Conservation (phyloP, 1,140 invertebrate genomes). For the Scaptomyza graminum region DNA sequence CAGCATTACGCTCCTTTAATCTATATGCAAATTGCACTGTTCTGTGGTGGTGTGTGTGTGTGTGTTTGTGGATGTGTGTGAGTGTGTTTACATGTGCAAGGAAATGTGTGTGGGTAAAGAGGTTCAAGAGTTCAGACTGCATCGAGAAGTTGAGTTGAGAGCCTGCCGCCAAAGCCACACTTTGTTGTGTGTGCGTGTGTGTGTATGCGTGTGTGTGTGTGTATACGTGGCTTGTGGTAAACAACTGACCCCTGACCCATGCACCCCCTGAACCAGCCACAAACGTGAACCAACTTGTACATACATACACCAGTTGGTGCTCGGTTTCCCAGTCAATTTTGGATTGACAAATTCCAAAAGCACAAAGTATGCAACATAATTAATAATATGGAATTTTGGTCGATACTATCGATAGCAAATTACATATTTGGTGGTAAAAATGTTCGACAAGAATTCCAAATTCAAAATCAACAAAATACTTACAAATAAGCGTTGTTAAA, state of each 20-base stretch:
- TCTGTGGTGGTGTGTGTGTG: constrained; percentile 6
- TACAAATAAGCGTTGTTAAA: too few species aligned
- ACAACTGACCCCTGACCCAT: constrained; percentile 15
- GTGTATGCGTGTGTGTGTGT: neutral
- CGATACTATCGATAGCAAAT: neutral
- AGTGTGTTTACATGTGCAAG: constrained; percentile 2
- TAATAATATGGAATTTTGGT: neutral
- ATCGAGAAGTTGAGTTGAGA: constrained; percentile 28
- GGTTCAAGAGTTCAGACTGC: constrained; percentile 11
- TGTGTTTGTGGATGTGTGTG: constrained; percentile 10
- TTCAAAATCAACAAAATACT: too few species aligned
- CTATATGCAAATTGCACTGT: constrained; percentile 57
- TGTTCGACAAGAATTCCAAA: too few species aligned
- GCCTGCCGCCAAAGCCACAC: constrained; percentile 27
- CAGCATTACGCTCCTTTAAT: constrained; percentile 47
- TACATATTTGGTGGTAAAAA: too few species aligned
- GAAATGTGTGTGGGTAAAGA: neutral
- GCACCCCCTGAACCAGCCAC: constrained; percentile 8
- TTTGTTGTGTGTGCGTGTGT: constrained; percentile 15
- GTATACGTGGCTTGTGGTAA: constrained; percentile 7
- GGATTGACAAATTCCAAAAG: constrained; percentile 12
- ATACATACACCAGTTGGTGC: constrained; percentile 1
- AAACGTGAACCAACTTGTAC: neutral
- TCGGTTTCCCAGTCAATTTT: neutral
- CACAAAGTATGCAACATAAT: constrained; percentile 54